These are phyloP conservation scores for Drosophila nr. perissopoda DNA, from an alignment of 2,888 invertebrate genomes.

Conservation along the genomic window DNA sequence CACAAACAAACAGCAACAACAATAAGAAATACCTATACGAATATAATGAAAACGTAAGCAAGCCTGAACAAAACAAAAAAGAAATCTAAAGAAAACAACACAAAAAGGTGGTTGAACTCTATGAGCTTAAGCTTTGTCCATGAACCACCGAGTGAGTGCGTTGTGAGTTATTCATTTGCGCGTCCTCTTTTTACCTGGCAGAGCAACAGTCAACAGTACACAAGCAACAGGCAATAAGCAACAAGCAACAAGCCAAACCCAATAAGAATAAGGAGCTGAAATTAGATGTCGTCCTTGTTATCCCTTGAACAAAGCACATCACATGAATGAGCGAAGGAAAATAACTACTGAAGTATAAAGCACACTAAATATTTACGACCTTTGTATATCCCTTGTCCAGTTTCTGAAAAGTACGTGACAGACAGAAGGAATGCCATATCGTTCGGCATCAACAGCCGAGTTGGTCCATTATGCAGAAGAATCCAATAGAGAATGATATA, in stretches of 20 bases:
- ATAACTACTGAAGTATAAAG: background rate
- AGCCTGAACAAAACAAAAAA: constrained; percentile 13
- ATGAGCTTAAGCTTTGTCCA: constrained; percentile 52
- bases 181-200: constrained; percentile 24
- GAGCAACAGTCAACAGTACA: background rate
- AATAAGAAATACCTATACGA: constrained; percentile 37
- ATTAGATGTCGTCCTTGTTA: constrained; percentile 38
- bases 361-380: background rate
- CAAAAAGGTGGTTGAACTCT: constrained; percentile 68
- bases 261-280: constrained; percentile 35
- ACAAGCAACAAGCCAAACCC: constrained; percentile 18
- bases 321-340: background rate
- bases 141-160: constrained; percentile 32
- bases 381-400: background rate
- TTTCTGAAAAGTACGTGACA: background rate
- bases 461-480: background rate
- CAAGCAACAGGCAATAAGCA: background rate
- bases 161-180: constrained; percentile 44
- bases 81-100: constrained; percentile 16
- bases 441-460: background rate
- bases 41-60: constrained; percentile 23
- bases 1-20: constrained; percentile 37
- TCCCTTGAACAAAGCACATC: constrained; percentile 12
- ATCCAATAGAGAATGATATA: background rate
- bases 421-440: background rate